A percentile compares a stretch with the other conserved stretches of the same genome.
These are phyloP conservation scores for Misgurnus anguillicaudatus DNA, from an alignment of 2,113 vertebrate genomes.

Conservation along the genomic window DNA sequence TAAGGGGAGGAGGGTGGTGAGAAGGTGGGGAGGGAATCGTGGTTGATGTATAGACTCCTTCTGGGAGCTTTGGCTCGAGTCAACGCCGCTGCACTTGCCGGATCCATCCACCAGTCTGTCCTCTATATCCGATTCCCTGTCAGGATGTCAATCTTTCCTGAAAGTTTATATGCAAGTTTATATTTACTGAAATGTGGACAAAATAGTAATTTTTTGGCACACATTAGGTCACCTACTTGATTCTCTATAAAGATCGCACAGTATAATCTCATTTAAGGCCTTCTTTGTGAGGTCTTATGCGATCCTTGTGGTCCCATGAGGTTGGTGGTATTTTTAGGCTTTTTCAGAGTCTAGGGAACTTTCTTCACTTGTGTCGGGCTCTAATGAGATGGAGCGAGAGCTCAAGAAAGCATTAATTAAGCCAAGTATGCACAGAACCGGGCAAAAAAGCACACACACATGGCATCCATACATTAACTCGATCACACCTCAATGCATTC, in stretches of 20 bases:
- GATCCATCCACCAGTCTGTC: slow-evolving; percentile 22
- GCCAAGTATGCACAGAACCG: slow-evolving; percentile 65
- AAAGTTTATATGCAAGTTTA: too few relatives aligned
- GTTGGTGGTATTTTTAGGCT: slow-evolving; percentile 80
- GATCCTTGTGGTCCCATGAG: slow-evolving; percentile 78
- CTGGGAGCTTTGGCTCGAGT: slow-evolving; percentile 69
- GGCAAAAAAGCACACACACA: slow-evolving; percentile 52
- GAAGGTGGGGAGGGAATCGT: slow-evolving; percentile 56
- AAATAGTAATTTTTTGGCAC: too few relatives aligned
- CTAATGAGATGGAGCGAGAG: slow-evolving; percentile 88
- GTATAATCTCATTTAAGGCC: slow-evolving; percentile 74
- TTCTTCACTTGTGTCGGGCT: slow-evolving; percentile 70
- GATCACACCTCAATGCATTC: slow-evolving; percentile 54
- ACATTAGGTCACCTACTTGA: too few relatives aligned
- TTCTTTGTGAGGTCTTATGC: slow-evolving; percentile 83
- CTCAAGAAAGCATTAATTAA: slow-evolving; percentile 83
- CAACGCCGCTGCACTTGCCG: slow-evolving; percentile 46
- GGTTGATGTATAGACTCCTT: slow-evolving; percentile 77
- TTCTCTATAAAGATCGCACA: slow-evolving; percentile 39
- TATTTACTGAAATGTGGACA: neutral
- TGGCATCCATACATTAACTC: slow-evolving; percentile 45
- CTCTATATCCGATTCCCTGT: slow-evolving; percentile 42
- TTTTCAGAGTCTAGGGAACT: slow-evolving; percentile 78
- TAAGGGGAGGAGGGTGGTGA: slow-evolving; percentile 53
- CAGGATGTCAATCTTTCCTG: slow-evolving; percentile 11